Evolutionary conservation across 2,888 invertebrate genomes (phyloP).

Genomic region (Caenorhabditis sulstoni): DNA sequence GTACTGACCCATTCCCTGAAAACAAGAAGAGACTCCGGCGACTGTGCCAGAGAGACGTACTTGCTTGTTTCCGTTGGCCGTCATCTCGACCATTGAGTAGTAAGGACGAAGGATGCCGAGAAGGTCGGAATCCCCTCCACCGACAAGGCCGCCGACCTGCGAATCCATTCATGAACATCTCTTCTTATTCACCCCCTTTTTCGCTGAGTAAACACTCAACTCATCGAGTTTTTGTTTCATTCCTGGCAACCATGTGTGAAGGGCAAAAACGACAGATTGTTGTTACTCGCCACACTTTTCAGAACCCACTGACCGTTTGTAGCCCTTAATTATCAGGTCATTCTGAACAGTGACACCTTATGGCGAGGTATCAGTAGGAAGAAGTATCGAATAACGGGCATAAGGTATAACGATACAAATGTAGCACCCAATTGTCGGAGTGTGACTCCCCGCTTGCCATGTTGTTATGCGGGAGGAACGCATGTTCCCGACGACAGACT

Average conservation of each 20-base stretch:
- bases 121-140: conserved; percentile 74
- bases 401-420: conserved; percentile 6
- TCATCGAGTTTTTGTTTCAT: too few relatives aligned
- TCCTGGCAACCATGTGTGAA: too few relatives aligned
- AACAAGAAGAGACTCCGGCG: background rate
- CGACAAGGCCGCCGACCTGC: conserved; percentile 72
- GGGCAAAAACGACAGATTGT: too few relatives aligned
- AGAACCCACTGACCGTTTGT: background rate
- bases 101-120: conserved; percentile 74
- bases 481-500: background rate
- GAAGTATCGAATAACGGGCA: background rate
- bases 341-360: conserved; percentile 13
- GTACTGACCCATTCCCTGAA: conserved; percentile 75
- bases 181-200: too few relatives aligned
- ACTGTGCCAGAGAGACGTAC: conserved; percentile 21
- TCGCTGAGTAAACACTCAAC: too few relatives aligned
- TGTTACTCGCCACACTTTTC: background rate
- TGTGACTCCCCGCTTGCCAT: conserved; percentile 9
- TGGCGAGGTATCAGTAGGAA: conserved; percentile 17
- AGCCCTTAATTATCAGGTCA: conserved; percentile 21
- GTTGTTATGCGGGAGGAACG: too few relatives aligned
- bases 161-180: background rate
- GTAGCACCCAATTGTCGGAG: conserved; percentile 20
- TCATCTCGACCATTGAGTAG: conserved; percentile 77
- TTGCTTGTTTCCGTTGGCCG: conserved; percentile 77